Conservation (phyloP, 2,888 invertebrate genomes). For the Amphimallon solstitiale region DNA sequence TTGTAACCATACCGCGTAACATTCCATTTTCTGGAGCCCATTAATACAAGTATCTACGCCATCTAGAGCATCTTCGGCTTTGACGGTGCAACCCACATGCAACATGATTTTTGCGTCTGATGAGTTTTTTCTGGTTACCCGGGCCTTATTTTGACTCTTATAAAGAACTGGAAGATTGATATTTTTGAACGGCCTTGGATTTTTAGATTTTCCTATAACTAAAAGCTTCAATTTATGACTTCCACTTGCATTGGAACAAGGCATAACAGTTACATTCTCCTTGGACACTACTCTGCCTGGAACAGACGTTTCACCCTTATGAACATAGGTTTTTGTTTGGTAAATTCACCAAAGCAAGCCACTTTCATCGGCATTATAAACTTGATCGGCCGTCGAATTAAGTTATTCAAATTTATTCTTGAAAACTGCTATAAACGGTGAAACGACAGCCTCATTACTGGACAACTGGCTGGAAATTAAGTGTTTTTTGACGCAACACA, state of each 20-base stretch:
- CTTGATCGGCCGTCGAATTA: background rate
- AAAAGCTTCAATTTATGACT: background rate
- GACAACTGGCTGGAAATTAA: too few relatives aligned
- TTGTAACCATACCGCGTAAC: too few relatives aligned
- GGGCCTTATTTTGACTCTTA: background rate
- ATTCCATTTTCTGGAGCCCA: too few relatives aligned
- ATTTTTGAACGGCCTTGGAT: background rate
- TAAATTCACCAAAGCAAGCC: constrained; percentile 16
- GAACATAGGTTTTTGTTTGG: background rate
- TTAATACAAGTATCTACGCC: too few relatives aligned
- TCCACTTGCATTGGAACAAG: background rate
- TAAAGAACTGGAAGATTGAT: background rate
- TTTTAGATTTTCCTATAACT: background rate
- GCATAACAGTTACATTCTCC: background rate
- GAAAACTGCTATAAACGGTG: background rate
- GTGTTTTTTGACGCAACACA: too few relatives aligned
- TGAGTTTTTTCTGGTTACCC: background rate
- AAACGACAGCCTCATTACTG: background rate
- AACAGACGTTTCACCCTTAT: too few relatives aligned
- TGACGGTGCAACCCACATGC: too few relatives aligned
- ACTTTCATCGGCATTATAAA: constrained; percentile 9
- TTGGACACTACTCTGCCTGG: background rate
- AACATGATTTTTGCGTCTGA: too few relatives aligned
- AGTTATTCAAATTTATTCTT: background rate
- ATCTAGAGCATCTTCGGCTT: too few relatives aligned